Evolutionary conservation across 1,140 invertebrate species (phyloP).

Genomic region (Dryas iulia): DNA sequence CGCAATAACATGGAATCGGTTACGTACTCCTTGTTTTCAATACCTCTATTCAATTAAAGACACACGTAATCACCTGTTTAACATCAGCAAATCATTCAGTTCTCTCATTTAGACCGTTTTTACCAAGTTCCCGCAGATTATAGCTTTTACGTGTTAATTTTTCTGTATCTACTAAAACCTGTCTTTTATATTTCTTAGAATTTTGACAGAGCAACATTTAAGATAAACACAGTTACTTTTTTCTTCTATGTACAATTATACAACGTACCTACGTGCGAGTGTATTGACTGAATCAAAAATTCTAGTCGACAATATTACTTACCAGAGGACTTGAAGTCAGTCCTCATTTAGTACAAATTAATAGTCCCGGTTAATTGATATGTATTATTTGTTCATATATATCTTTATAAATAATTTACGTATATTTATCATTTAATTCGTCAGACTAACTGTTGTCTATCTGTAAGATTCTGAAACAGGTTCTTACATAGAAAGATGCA

Average conservation of each 20-base stretch:
- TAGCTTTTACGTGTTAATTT: conserved; percentile 28
- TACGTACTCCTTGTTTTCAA: conserved; percentile 32
- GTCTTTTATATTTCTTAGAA: conserved; percentile 18
- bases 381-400: too few relatives aligned
- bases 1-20: conserved; percentile 10
- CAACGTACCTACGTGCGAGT: not conserved
- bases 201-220: not conserved
- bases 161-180: conserved; percentile 16
- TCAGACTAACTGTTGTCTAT: too few relatives aligned
- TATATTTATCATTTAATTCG: too few relatives aligned
- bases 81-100: conserved; percentile 16
- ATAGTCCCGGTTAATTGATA: too few relatives aligned
- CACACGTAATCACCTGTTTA: conserved; percentile 30
- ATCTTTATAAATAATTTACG: too few relatives aligned
- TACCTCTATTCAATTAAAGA: conserved; percentile 38
- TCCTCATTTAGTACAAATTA: too few relatives aligned
- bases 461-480: too few relatives aligned
- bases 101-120: conserved; percentile 8
- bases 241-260: not conserved
- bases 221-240: not conserved
- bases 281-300: not conserved
- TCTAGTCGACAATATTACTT: not conserved
- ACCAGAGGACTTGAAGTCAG: not conserved
- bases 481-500: too few relatives aligned
- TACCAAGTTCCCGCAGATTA: conserved; percentile 7